These are phyloP conservation scores for Cylas formicarius DNA, from an alignment of 1,140 invertebrate species.

Conservation along the genomic window DNA sequence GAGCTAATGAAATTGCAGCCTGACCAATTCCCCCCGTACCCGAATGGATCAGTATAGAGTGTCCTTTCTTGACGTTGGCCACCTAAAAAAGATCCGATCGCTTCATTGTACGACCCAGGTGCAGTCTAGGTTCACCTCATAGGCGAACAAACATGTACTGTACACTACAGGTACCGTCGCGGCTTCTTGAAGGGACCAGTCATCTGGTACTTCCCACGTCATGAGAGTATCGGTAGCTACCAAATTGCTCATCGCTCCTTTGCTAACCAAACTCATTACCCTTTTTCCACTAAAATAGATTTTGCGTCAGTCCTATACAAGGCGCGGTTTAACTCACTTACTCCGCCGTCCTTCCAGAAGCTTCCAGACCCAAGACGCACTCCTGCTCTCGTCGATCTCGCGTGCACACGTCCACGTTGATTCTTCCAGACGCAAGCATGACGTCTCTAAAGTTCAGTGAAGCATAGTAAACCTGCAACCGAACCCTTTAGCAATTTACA, in stretches of 20 bases:
- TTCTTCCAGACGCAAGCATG: constrained; percentile 68
- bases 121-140: no score
- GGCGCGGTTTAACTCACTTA: constrained; percentile 8
- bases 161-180: constrained; percentile 83
- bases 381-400: constrained; percentile 51
- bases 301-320: not conserved
- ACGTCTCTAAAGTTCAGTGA: constrained; percentile 72
- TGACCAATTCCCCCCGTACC: constrained; percentile 80
- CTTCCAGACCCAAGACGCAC: constrained; percentile 66
- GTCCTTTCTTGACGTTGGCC: constrained; percentile 8
- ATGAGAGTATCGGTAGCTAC: constrained; percentile 52
- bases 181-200: constrained; percentile 79
- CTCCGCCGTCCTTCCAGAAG: constrained; percentile 48
- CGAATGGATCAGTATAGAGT: constrained; percentile 58
- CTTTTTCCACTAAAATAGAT: constrained; percentile 47
- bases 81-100: constrained; percentile 5
- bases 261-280: constrained; percentile 60
- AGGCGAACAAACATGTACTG: no score
- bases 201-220: constrained; percentile 71
- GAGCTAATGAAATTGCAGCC: constrained; percentile 71
- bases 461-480: constrained; percentile 43
- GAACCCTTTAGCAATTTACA: not conserved
- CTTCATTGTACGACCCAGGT: no score
- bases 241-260: constrained; percentile 53
- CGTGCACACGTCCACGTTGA: constrained; percentile 53